A percentile compares a stretch with the other conserved stretches of the same genome.
Evolutionary conservation across 2,888 invertebrate species (phyloP).

Genomic region (Dolomedes plantarius): DNA sequence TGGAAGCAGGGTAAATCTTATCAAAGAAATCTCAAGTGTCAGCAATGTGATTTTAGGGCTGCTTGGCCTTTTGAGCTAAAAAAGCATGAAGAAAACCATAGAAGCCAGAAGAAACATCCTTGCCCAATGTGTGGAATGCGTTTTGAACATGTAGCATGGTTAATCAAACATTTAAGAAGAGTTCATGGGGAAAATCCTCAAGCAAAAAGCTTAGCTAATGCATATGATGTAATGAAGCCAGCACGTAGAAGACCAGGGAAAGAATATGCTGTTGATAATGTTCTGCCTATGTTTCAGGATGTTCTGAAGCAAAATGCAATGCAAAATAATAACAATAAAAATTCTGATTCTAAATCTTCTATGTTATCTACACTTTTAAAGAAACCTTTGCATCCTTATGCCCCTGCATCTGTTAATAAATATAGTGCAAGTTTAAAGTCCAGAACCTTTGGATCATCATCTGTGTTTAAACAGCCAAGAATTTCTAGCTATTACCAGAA

Average conservation of each 20-base stretch:
- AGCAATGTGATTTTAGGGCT: conserved; percentile 60
- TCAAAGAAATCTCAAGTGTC: conserved; percentile 55
- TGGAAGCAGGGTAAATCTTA: conserved; percentile 52
- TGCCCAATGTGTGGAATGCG: conserved; percentile 72
- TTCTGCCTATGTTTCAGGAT: conserved; percentile 55
- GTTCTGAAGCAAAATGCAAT: conserved; percentile 52
- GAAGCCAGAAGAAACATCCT: conserved; percentile 64
- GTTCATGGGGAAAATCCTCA: conserved; percentile 66
- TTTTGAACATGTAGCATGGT: conserved; percentile 71
- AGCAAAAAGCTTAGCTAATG: conserved; percentile 65
- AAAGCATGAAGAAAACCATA: conserved; percentile 69
- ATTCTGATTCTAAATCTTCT: conserved; percentile 23
- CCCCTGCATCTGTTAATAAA: conserved; percentile 18
- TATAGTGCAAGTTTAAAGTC: conserved; percentile 29
- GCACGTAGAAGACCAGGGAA: conserved; percentile 40
- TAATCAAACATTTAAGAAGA: conserved; percentile 67
- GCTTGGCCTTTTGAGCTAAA: conserved; percentile 67
- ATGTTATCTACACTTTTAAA: conserved; percentile 59
- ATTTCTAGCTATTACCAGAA: conserved; percentile 37
- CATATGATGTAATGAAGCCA: conserved; percentile 62
- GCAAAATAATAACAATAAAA: not conserved
- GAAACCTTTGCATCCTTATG: conserved; percentile 36
- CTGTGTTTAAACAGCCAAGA: conserved; percentile 41
- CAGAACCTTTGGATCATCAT: conserved; percentile 3
- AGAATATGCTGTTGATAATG: conserved; percentile 35